Percentiles rank a stretch among this genome's conserved stretches.
Conservation (phyloP, 2,113 vertebrate genomes). For the Otolemur garnettii region DNA sequence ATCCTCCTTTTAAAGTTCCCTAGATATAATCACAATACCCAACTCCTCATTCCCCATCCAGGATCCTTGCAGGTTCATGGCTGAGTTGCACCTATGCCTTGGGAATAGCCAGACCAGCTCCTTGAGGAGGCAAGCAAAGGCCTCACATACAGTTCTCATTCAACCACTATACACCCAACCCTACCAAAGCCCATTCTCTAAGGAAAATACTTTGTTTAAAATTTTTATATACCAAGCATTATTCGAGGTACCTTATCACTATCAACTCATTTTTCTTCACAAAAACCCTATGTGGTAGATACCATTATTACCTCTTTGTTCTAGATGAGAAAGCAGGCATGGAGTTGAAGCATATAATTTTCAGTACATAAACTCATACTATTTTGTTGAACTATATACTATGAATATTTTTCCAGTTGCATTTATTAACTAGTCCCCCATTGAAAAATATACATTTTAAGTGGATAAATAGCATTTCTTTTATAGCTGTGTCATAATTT, state of each 20-base stretch:
- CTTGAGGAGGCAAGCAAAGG: background rate
- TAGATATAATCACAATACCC: background rate
- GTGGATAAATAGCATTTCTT: background rate
- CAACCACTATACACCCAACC: background rate
- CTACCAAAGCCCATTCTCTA: background rate
- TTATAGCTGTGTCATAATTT: background rate
- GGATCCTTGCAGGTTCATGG: background rate
- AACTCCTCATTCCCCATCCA: background rate
- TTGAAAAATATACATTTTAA: slow-evolving; percentile 26
- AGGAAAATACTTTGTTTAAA: slow-evolving; percentile 4
- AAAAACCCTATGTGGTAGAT: background rate
- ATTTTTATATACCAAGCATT: background rate
- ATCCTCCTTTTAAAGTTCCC: background rate
- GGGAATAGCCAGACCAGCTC: background rate
- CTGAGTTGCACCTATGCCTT: fast-evolving
- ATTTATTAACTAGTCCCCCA: background rate
- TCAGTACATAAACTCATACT: background rate
- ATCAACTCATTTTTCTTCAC: background rate
- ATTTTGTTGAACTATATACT: background rate
- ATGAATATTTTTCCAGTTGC: background rate
- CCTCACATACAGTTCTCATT: background rate
- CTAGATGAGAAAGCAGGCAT: background rate
- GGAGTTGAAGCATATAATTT: background rate
- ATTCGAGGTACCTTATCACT: background rate
- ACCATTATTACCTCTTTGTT: background rate